These are phyloP conservation scores for Drosophila putrida DNA, from an alignment of 2,888 invertebrate species.

Conservation along the genomic window DNA sequence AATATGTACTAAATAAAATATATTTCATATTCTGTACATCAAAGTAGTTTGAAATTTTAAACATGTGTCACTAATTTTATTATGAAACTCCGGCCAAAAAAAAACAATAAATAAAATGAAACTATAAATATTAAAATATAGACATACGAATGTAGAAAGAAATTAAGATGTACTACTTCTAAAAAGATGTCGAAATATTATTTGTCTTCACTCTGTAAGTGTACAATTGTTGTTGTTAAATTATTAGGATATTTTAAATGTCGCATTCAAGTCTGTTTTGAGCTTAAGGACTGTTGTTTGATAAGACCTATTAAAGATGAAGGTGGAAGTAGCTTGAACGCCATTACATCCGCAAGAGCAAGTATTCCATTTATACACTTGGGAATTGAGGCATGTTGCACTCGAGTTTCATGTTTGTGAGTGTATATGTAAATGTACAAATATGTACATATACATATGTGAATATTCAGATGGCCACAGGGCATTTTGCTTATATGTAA, in stretches of 20 bases:
- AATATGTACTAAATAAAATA: too few species aligned
- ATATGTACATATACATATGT: conserved; percentile 1
- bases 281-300: not conserved
- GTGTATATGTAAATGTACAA: not conserved
- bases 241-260: not conserved
- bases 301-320: conserved; percentile 1
- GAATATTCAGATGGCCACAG: conserved; percentile 50
- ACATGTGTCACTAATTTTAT: too few species aligned
- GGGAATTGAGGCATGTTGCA: conserved; percentile 1
- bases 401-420: not conserved
- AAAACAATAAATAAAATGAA: too few species aligned
- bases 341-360: conserved; percentile 19
- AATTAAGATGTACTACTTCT: too few species aligned
- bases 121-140: too few species aligned
- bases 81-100: too few species aligned
- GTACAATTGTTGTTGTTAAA: not conserved
- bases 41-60: too few species aligned
- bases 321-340: conserved; percentile 17
- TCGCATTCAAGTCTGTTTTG: not conserved
- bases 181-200: not conserved
- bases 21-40: too few species aligned
- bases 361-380: conserved; percentile 1
- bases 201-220: not conserved
- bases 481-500: conserved; percentile 57
- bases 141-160: too few species aligned